These are phyloP conservation scores for Myiopsitta monachus DNA, from an alignment of 2,113 vertebrate genomes.

Conservation along the genomic window DNA sequence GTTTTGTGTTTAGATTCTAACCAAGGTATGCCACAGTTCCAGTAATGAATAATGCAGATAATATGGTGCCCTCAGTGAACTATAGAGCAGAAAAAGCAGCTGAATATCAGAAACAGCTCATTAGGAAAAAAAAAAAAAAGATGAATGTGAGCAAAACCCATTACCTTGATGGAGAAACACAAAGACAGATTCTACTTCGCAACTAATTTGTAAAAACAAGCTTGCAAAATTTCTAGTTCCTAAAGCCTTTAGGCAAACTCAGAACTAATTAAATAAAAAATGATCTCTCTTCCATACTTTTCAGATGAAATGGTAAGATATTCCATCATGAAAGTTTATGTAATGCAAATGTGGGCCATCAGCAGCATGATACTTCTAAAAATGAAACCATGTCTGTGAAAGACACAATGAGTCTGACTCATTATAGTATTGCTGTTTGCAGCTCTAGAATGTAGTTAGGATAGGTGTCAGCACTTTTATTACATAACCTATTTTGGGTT, in stretches of 20 bases:
- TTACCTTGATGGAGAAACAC: constrained; percentile 54
- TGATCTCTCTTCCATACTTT: not conserved
- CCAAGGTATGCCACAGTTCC: constrained; percentile 46
- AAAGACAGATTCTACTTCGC: not conserved
- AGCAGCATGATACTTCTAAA: constrained; percentile 43
- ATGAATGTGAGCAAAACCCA: constrained; percentile 11
- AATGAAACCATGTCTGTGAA: constrained; percentile 29
- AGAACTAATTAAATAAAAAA: constrained; percentile 57
- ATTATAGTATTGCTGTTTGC: not conserved
- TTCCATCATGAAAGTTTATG: constrained; percentile 45
- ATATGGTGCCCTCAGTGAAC: constrained; percentile 56
- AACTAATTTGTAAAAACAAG: constrained; percentile 61
- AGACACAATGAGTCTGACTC: constrained; percentile 33
- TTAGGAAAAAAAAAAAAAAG: constrained; percentile 7
- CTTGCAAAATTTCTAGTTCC: constrained; percentile 31
- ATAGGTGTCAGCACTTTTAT: constrained; percentile 35
- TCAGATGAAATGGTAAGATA: constrained; percentile 20
- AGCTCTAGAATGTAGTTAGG: not conserved
- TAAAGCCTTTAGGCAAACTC: constrained; percentile 54
- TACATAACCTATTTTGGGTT: constrained; percentile 31
- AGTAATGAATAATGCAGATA: constrained; percentile 73
- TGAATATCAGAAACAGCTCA: constrained; percentile 61
- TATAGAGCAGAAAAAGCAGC: constrained; percentile 42
- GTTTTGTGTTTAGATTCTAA: constrained; percentile 65
- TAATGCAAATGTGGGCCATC: constrained; percentile 42